These are phyloP conservation scores for Acleris literana DNA, from an alignment of 2,888 invertebrate genomes.

Conservation along the genomic window DNA sequence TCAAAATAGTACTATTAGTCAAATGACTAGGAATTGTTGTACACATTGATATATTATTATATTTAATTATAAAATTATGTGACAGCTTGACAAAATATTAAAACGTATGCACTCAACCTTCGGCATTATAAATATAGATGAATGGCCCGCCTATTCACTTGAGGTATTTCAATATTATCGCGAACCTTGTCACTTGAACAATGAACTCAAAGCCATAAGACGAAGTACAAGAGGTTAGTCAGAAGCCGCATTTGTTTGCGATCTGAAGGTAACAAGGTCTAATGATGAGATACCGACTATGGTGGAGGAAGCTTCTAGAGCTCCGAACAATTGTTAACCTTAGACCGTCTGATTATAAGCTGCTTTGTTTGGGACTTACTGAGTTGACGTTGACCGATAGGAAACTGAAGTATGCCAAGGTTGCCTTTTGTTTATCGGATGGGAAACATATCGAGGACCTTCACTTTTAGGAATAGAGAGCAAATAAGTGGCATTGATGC, in stretches of 20 bases:
- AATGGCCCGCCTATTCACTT: conserved; percentile 63
- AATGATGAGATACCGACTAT: conserved; percentile 5
- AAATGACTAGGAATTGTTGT: too few relatives aligned
- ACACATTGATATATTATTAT: too few relatives aligned
- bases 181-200: conserved; percentile 74
- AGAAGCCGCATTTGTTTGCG: conserved; percentile 45
- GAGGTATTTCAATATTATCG: conserved; percentile 76
- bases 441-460: conserved; percentile 18
- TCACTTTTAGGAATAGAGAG: conserved; percentile 25
- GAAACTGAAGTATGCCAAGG: conserved; percentile 58
- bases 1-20: too few relatives aligned
- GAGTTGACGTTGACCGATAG: conserved; percentile 41
- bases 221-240: conserved; percentile 68
- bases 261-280: conserved; percentile 40
- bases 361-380: conserved; percentile 4
- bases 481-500: conserved; percentile 21
- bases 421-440: conserved; percentile 41
- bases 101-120: conserved; percentile 50
- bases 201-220: conserved; percentile 61
- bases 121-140: conserved; percentile 62
- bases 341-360: neutral
- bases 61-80: too few relatives aligned
- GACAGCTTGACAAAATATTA: conserved; percentile 12
- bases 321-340: conserved; percentile 8
- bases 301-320: neutral